Evolutionary conservation across 2,888 invertebrate species (phyloP).

Genomic region (Chrysolina haemoptera): DNA sequence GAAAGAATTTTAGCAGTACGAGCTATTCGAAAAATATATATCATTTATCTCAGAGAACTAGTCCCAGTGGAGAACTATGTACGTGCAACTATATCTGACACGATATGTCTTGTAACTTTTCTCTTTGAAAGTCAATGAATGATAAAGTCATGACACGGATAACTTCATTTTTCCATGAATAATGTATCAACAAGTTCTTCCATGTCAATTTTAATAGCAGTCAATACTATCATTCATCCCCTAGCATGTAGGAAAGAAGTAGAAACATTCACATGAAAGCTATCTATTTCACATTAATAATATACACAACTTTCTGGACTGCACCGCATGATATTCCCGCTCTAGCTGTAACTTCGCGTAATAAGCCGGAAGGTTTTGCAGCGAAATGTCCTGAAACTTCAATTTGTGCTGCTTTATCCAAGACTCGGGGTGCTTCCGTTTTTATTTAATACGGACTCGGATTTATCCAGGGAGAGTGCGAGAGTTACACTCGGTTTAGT

Average conservation of each 20-base stretch:
- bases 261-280: not conserved
- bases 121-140: too few species aligned
- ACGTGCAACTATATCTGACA: too few species aligned
- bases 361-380: not conserved
- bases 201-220: too few species aligned
- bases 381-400: not conserved
- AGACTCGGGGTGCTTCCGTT: not conserved
- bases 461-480: not conserved
- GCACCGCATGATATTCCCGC: not conserved
- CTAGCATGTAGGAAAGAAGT: not conserved
- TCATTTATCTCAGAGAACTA: too few species aligned
- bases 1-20: too few species aligned
- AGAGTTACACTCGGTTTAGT: not conserved
- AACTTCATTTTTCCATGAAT: too few species aligned
- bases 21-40: too few species aligned
- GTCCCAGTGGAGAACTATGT: too few species aligned
- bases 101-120: too few species aligned
- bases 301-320: not conserved
- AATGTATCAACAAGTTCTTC: too few species aligned
- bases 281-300: not conserved
- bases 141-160: too few species aligned
- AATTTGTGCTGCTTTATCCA: constrained; percentile 16
- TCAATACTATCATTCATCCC: too few species aligned
- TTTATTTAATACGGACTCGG: not conserved
- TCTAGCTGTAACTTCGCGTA: not conserved